Conservation (phyloP, 2,113 vertebrate genomes). For the Nibea albiflora region DNA sequence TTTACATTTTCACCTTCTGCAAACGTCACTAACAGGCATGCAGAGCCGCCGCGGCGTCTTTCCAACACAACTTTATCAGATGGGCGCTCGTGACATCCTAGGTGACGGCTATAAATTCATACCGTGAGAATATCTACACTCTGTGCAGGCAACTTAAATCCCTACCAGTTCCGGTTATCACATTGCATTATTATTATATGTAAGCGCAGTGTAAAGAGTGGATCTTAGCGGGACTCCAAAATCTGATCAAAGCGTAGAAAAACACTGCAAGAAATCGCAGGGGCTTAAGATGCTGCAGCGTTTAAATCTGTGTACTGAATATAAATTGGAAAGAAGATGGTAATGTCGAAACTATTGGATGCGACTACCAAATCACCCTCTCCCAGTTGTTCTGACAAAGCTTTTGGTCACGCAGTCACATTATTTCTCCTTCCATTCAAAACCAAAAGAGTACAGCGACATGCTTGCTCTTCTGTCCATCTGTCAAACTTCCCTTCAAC, state of each 20-base stretch:
- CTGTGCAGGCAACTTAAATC: constrained; percentile 54
- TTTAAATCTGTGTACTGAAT: constrained; percentile 49
- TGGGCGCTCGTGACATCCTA: not conserved
- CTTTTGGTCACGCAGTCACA: constrained; percentile 21
- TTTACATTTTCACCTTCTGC: constrained; percentile 5
- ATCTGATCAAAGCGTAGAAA: constrained; percentile 68
- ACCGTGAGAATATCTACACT: constrained; percentile 12
- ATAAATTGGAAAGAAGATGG: constrained; percentile 34
- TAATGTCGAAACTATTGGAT: constrained; percentile 24
- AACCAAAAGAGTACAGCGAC: not conserved
- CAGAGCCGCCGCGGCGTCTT: not conserved
- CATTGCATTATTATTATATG: constrained; percentile 45
- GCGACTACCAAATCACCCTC: constrained; percentile 36
- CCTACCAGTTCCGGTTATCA: constrained; percentile 47
- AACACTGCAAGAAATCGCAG: constrained; percentile 40
- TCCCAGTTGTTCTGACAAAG: constrained; percentile 37
- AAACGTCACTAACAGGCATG: not conserved
- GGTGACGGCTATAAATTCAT: constrained; percentile 25
- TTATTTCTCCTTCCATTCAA: constrained; percentile 11
- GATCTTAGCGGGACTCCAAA: constrained; percentile 42
- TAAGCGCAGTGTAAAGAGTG: constrained; percentile 22
- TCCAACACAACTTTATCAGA: constrained; percentile 11
- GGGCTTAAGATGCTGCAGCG: constrained; percentile 38
- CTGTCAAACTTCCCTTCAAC: not conserved
- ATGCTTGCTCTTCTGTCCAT: constrained; percentile 16